Evolutionary conservation across 2,113 vertebrate species (phyloP), one percentile per base, ranked within the genome.

Genomic region (Xyrauchen texanus): DNA sequence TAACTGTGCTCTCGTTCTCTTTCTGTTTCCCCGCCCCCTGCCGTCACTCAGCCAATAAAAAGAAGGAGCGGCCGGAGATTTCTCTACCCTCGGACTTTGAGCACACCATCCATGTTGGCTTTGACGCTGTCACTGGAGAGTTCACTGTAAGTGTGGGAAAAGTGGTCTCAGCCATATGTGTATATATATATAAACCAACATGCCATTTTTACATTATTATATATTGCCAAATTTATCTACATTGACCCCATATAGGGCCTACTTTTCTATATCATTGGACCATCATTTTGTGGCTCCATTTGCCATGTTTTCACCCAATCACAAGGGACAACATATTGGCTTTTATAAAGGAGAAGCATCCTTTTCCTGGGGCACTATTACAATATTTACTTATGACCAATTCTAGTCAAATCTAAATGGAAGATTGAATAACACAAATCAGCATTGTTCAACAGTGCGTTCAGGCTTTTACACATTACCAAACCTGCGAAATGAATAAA

Each of bases 81-180:
- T 99, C 97, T 68, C 92, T 97, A n/a, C 97, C 97, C 1, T 98
- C 96, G 5, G 96, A 98, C 85, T 99, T 98, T 49, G 97, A 98
- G 44, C 97, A 99, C 92, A 98, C 96, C 0, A 97, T 98, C 90
- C 97, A 99, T 0, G 97, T 99, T 49, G 97, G 97, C 66, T 98
- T 98, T 80, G 97, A 99, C 82, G 94, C 97, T 0, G 96, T 98
- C 87, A 99, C 97, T 0, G 97, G 97, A 15, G 96, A 99, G 87
- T 99, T 98, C 86, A 98, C 96, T 2, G 97, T 99, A 89, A 96
- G 95, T 91, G 57, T n/a, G 62, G 85, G 67, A 9, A 45, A 4
- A 12, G 62, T 8, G 3, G 13, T 4, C 55, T 52, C 7, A 7
- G 47, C 10, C 16, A 9, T 57, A 13, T n/a, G 11, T 61, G 11